Percentiles rank a stretch among this genome's conserved stretches.
These are phyloP conservation scores for Macrotus californicus DNA, from an alignment of 2,113 vertebrate genomes.

Conservation along the genomic window DNA sequence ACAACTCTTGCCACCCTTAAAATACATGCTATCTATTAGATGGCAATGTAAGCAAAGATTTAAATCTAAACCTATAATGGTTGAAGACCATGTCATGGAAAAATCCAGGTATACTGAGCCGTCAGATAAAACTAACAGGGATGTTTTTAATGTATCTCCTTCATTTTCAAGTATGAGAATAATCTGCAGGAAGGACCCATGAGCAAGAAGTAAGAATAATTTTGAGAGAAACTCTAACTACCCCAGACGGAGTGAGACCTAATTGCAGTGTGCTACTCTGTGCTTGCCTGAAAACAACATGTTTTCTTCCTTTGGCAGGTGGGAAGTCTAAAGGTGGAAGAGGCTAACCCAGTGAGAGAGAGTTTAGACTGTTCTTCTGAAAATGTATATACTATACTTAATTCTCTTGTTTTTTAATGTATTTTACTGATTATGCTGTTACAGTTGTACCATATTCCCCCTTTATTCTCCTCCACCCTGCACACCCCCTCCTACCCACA, in stretches of 20 bases:
- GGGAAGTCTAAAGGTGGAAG: not conserved
- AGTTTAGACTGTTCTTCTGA: not conserved
- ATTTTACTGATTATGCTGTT: no score
- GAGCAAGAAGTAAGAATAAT: slow-evolving; percentile 60
- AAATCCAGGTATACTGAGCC: slow-evolving; percentile 52
- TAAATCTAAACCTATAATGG: not conserved
- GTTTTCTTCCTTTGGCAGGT: slow-evolving; percentile 20
- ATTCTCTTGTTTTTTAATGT: fast-evolving
- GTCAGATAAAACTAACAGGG: slow-evolving; percentile 70
- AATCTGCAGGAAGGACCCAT: slow-evolving; percentile 78
- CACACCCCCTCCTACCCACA: no score
- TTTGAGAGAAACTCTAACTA: slow-evolving; percentile 27
- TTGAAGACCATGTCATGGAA: slow-evolving; percentile 42
- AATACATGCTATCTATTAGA: slow-evolving; percentile 77
- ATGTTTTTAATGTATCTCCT: slow-evolving; percentile 65
- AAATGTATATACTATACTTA: not conserved
- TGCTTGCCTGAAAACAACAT: not conserved
- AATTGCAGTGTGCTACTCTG: not conserved
- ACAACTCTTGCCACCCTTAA: not conserved
- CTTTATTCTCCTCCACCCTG: no score
- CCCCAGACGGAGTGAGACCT: not conserved
- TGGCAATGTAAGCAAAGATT: slow-evolving; percentile 79
- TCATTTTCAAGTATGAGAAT: slow-evolving; percentile 70
- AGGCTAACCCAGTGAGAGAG: not conserved
- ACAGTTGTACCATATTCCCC: no score